phyloP scores from a whole-genome alignment of 2,797 vertebrate species.

The Adrianichthys oophorus region DNA sequence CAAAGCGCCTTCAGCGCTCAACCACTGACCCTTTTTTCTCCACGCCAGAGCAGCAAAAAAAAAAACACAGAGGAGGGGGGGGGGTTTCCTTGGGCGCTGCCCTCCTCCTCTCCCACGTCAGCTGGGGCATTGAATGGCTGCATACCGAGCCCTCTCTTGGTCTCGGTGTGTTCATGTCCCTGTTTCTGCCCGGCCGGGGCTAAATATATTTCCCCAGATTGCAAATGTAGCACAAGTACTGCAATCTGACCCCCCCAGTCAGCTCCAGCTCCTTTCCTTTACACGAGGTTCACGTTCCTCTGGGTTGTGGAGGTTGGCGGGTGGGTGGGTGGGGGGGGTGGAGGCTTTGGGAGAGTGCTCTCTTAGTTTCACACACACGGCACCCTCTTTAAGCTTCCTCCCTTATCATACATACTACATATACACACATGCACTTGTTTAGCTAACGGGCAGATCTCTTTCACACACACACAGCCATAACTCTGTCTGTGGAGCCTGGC shows the following conservation, averaged over 20 bases:
- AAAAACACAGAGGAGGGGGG: constrained; percentile 9
- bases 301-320: constrained; percentile 53
- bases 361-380: constrained; percentile 55
- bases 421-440: constrained; percentile 51
- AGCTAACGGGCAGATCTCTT: constrained; percentile 36
- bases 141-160: constrained; percentile 79
- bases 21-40: not conserved
- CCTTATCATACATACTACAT: constrained; percentile 40
- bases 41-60: constrained; percentile 13
- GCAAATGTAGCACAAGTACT: constrained; percentile 87
- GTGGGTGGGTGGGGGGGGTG: constrained; percentile 57
- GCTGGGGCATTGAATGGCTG: constrained; percentile 68
- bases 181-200: constrained; percentile 71
- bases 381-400: constrained; percentile 57
- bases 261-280: constrained; percentile 63
- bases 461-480: constrained; percentile 29
- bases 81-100: constrained; percentile 64
- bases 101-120: constrained; percentile 64
- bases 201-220: constrained; percentile 85
- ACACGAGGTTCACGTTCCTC: constrained; percentile 77
- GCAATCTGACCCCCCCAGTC: constrained; percentile 78
- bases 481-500: constrained; percentile 59
- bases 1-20: not conserved
- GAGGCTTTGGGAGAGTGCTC: constrained; percentile 55
- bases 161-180: constrained; percentile 65